These are phyloP conservation scores for Aphidius colemani DNA, from an alignment of 2,888 invertebrate species.

Conservation along the genomic window DNA sequence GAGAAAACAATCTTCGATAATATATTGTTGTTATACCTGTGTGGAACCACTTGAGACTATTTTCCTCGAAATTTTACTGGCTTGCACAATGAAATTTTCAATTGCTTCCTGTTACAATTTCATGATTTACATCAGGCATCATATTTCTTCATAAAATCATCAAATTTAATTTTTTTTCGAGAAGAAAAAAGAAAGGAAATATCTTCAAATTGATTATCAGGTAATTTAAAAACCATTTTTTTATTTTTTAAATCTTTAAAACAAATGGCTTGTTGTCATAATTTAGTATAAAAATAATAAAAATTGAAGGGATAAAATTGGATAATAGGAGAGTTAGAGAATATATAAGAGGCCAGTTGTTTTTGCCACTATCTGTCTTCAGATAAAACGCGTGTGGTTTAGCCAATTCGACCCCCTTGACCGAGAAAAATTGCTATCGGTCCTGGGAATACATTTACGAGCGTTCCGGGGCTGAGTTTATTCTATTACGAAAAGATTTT, in stretches of 20 bases:
- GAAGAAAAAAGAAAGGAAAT: not conserved
- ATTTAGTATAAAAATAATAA: no score
- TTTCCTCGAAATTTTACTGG: not conserved
- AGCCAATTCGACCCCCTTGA: slow-evolving; percentile 56
- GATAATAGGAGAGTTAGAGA: not conserved
- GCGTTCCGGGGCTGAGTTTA: slow-evolving; percentile 56
- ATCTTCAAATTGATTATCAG: not conserved
- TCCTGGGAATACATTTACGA: slow-evolving; percentile 60
- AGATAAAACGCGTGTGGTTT: slow-evolving; percentile 52
- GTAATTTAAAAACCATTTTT: no score
- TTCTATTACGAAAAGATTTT: slow-evolving; percentile 59
- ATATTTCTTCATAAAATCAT: slow-evolving; percentile 3
- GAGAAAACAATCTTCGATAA: slow-evolving; percentile 61
- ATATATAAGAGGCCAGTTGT: not conserved
- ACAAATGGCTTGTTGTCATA: no score
- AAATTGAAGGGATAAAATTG: not conserved
- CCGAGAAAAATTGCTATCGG: slow-evolving; percentile 60
- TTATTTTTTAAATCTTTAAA: no score
- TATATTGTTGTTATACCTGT: slow-evolving; percentile 50
- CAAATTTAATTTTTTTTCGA: not conserved
- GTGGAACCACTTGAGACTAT: slow-evolving; percentile 21
- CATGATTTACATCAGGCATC: not conserved
- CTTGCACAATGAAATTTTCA: not conserved
- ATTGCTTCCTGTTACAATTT: slow-evolving; percentile 6
- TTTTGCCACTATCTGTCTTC: slow-evolving; percentile 51